Percentiles rank a stretch among this genome's conserved stretches.
phyloP scores from a whole-genome alignment of 2,113 vertebrate genomes.

The Cephalopholis sonnerati region DNA sequence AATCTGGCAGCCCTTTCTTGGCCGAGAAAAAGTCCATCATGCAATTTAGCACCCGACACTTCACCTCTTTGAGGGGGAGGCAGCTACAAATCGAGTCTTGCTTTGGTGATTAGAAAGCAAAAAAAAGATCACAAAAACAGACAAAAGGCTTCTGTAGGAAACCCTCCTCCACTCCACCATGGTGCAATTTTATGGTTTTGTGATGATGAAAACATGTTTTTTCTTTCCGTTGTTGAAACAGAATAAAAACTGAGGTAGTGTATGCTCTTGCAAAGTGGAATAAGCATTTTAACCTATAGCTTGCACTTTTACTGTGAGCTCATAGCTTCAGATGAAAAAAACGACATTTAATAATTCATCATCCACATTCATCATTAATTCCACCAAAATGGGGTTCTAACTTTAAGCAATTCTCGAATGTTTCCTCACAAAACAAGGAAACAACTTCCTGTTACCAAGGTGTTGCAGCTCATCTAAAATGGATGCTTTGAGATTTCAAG shows the following conservation, averaged over 20 bases:
- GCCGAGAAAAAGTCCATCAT: slow-evolving; percentile 50
- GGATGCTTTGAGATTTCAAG: slow-evolving; percentile 73
- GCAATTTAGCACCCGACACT: slow-evolving; percentile 54
- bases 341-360: background rate
- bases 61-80: slow-evolving; percentile 50
- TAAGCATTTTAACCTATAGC: background rate
- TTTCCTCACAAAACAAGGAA: slow-evolving; percentile 4
- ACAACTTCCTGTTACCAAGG: slow-evolving; percentile 26
- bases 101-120: slow-evolving; percentile 52
- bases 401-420: background rate
- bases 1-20: slow-evolving; percentile 63
- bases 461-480: slow-evolving; percentile 46
- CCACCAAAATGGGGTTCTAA: background rate
- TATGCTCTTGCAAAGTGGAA: slow-evolving; percentile 14
- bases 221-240: slow-evolving; percentile 1
- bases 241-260: background rate
- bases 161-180: background rate
- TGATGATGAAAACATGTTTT: background rate
- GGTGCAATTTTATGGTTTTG: slow-evolving; percentile 4
- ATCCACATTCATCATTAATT: background rate
- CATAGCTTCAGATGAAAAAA: background rate
- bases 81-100: slow-evolving; percentile 39
- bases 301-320: background rate
- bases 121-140: slow-evolving; percentile 22
- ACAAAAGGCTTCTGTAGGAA: background rate